phyloP scores from a whole-genome alignment of 2,113 vertebrate species.

The Beaufortia kweichowensis region DNA sequence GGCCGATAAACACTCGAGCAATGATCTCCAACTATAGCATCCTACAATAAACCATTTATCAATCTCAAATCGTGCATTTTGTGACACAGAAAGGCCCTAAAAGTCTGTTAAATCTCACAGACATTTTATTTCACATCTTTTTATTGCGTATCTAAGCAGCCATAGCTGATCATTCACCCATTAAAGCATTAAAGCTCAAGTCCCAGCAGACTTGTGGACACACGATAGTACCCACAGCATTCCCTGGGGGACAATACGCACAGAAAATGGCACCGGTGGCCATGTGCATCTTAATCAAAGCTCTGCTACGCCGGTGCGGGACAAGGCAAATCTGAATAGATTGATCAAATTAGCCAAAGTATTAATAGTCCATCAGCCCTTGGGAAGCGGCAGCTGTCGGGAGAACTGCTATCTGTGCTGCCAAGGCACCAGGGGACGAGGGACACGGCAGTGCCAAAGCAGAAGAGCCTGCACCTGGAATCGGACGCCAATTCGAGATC shows the following conservation, averaged over 20 bases:
- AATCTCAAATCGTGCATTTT: neutral
- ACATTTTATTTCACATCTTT: neutral
- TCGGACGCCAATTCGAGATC: slow-evolving; percentile 32
- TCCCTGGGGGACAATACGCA: slow-evolving; percentile 39
- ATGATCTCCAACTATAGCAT: slow-evolving; percentile 5
- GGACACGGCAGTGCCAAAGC: slow-evolving; percentile 65
- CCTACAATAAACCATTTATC: slow-evolving; percentile 19
- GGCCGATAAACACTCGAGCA: slow-evolving; percentile 16
- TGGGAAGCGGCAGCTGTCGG: slow-evolving; percentile 76
- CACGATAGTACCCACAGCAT: slow-evolving; percentile 54
- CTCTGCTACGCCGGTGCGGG: slow-evolving; percentile 63
- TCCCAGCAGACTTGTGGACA: slow-evolving; percentile 25
- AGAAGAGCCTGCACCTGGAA: slow-evolving; percentile 58
- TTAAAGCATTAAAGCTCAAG: slow-evolving; percentile 30
- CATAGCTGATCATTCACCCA: slow-evolving; percentile 33
- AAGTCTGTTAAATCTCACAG: neutral
- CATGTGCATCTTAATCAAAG: slow-evolving; percentile 76
- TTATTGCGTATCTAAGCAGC: slow-evolving; percentile 13
- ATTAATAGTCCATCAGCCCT: slow-evolving; percentile 78
- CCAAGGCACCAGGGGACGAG: slow-evolving; percentile 67
- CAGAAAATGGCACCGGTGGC: slow-evolving; percentile 57
- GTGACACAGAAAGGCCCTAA: neutral
- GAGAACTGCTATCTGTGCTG: slow-evolving; percentile 61
- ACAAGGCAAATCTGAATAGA: slow-evolving; percentile 75
- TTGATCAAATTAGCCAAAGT: slow-evolving; percentile 75